A percentile compares a stretch with the other conserved stretches of the same genome.
Conservation (phyloP, 2,888 invertebrate species). For the Drosophila diplacantha region DNA sequence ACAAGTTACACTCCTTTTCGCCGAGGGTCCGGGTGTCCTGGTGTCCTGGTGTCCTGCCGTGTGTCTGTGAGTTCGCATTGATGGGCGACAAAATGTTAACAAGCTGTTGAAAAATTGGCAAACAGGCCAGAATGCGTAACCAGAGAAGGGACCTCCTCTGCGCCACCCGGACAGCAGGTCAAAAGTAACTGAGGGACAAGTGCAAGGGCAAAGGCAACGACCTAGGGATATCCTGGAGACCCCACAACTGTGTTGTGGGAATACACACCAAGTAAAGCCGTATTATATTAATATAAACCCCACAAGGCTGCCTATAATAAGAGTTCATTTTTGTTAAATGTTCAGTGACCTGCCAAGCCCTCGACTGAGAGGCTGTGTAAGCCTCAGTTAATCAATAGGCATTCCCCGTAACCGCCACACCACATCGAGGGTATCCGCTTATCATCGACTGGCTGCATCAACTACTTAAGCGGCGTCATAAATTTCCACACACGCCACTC, state of each 20-base stretch:
- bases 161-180: conserved; percentile 16
- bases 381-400: neutral
- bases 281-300: neutral
- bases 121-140: conserved; percentile 39
- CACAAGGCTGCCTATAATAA: neutral
- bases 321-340: neutral
- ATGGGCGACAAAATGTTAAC: conserved; percentile 71
- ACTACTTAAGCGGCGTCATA: conserved; percentile 67
- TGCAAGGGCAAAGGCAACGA: neutral
- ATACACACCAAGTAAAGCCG: too few relatives aligned
- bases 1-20: conserved; percentile 28
- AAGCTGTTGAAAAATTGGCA: conserved; percentile 67
- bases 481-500: conserved; percentile 55
- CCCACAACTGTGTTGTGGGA: too few relatives aligned
- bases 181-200: conserved; percentile 1
- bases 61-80: conserved; percentile 37
- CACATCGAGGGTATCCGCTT: conserved; percentile 18
- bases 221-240: neutral
- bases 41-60: neutral
- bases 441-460: conserved; percentile 28
- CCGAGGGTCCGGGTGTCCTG: neutral
- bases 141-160: conserved; percentile 22
- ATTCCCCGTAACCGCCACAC: neutral
- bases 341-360: neutral
- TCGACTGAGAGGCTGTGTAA: neutral